Percentiles rank a stretch among this genome's conserved stretches.
phyloP scores from a whole-genome alignment of 1,140 invertebrate genomes.

The Psix sp. region DNA sequence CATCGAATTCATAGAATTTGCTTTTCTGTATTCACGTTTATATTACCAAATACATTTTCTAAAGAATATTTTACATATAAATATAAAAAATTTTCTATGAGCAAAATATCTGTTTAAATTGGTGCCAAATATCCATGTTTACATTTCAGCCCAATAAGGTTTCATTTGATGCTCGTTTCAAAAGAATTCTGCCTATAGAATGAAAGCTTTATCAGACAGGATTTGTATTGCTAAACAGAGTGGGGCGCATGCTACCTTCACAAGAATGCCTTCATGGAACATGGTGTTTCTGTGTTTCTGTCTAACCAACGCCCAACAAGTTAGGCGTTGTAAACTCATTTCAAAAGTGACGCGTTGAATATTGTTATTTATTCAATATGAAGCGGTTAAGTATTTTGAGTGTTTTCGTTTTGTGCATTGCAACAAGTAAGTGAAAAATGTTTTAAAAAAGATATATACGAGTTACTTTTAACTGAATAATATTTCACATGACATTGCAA shows the following conservation, averaged over 20 bases:
- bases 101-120: no score
- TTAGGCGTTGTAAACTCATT: conserved; percentile 5
- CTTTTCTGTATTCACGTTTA: no score
- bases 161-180: no score
- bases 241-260: no score
- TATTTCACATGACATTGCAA: conserved; percentile 1
- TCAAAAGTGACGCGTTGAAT: conserved; percentile 27
- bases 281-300: conserved; percentile 28
- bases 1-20: no score
- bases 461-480: not conserved
- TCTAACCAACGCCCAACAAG: conserved; percentile 40
- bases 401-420: conserved; percentile 17
- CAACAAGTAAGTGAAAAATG: conserved; percentile 26
- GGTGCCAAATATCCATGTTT: no score
- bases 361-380: conserved; percentile 10
- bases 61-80: no score
- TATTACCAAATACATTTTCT: no score
- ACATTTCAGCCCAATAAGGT: no score
- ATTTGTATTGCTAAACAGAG: not conserved
- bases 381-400: conserved; percentile 13
- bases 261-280: conserved; percentile 10
- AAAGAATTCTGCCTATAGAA: not conserved
- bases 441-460: no score
- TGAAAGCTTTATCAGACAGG: not conserved
- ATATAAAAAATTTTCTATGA: no score